phyloP scores from a whole-genome alignment of 35 echinoderm and acorn worm genomes.

The Patiria miniata region DNA sequence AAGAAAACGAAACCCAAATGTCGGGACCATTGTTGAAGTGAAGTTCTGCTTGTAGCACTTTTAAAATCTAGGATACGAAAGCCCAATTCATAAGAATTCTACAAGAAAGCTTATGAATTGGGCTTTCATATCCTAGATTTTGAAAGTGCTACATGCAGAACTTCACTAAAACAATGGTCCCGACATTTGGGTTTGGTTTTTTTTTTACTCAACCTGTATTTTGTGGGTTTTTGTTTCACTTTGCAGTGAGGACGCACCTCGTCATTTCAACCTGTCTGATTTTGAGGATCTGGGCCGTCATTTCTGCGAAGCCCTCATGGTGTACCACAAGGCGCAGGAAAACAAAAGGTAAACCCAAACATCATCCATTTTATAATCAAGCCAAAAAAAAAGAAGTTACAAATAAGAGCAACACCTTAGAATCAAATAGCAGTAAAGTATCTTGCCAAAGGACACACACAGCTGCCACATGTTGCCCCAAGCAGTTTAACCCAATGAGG shows the following conservation, averaged over 20 bases:
- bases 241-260: slow-evolving; percentile 46
- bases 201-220: background rate
- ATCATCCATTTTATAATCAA: background rate
- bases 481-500: too few species aligned
- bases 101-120: too few species aligned
- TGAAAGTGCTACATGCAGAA: too few species aligned
- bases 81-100: too few species aligned
- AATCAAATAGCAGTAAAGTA: background rate
- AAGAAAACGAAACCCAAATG: too few species aligned
- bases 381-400: too few species aligned
- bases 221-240: background rate
- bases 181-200: too few species aligned
- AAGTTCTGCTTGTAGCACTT: too few species aligned
- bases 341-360: slow-evolving; percentile 79
- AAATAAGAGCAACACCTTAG: background rate
- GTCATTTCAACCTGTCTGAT: slow-evolving; percentile 89
- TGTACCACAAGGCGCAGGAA: slow-evolving; percentile 88
- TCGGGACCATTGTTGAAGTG: too few species aligned
- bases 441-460: background rate
- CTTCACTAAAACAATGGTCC: too few species aligned
- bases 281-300: slow-evolving; percentile 93
- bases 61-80: too few species aligned
- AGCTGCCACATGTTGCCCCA: background rate
- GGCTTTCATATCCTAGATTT: too few species aligned
- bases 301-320: slow-evolving; percentile 88